Conservation (phyloP, 2,888 invertebrate species). For the Apamea monoglypha region DNA sequence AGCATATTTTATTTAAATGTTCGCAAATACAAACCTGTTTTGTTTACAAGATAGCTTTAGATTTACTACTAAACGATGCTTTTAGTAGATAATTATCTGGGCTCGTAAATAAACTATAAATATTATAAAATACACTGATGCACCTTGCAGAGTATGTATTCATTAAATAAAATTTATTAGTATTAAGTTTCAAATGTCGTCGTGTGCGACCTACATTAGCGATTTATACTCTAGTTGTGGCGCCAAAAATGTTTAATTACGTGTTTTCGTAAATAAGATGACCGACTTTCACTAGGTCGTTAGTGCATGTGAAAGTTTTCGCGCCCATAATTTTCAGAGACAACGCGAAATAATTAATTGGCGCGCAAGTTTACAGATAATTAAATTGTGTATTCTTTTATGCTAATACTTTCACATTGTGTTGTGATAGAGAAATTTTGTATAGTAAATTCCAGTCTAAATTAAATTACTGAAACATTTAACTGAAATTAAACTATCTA, state of each 20-base stretch:
- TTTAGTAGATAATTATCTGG: constrained; percentile 13
- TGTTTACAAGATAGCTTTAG: constrained; percentile 1
- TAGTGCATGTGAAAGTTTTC: constrained; percentile 63
- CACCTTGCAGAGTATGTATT: constrained; percentile 27
- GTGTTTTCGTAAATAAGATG: constrained; percentile 59
- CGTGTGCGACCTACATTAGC: constrained; percentile 57
- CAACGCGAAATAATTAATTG: constrained; percentile 60
- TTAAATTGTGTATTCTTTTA: constrained; percentile 49
- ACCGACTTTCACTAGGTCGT: constrained; percentile 65
- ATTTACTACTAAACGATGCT: constrained; percentile 10
- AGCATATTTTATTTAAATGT: constrained; percentile 22
- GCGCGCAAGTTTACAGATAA: constrained; percentile 55
- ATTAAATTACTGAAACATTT: constrained; percentile 28
- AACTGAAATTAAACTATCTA: constrained; percentile 5
- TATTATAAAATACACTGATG: constrained; percentile 31
- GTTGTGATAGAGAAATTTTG: constrained; percentile 35
- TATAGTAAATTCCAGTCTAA: constrained; percentile 10
- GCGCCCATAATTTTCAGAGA: constrained; percentile 67
- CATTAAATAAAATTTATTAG: constrained; percentile 44
- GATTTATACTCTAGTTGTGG: constrained; percentile 66
- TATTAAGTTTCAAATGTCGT: constrained; percentile 49
- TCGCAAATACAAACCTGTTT: constrained; percentile 14
- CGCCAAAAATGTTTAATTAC: constrained; percentile 67
- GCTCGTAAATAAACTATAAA: constrained; percentile 30
- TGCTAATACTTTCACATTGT: constrained; percentile 52